These are phyloP conservation scores for Agrenia bidenticulata DNA, from an alignment of 2,888 invertebrate genomes.

Conservation along the genomic window DNA sequence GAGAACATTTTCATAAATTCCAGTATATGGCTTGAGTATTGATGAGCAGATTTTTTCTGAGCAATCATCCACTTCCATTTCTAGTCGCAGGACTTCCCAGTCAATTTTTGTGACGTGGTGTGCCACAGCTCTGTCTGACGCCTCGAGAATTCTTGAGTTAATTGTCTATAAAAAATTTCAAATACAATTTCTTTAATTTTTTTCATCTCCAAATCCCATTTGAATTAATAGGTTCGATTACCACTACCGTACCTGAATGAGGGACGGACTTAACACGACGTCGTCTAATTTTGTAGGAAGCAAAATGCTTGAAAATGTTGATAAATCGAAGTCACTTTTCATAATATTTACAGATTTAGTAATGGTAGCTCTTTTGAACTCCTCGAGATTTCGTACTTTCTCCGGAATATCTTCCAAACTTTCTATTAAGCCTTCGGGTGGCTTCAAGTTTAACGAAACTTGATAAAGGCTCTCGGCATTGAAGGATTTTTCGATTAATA, in stretches of 20 bases:
- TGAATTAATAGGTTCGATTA: not conserved
- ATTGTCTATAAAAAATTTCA: slow-evolving; percentile 30
- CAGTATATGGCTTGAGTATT: not conserved
- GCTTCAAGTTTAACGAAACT: slow-evolving; percentile 41
- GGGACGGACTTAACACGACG: slow-evolving; percentile 26
- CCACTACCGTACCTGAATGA: slow-evolving; percentile 34
- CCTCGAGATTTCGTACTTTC: slow-evolving; percentile 21
- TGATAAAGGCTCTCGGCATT: slow-evolving; percentile 42
- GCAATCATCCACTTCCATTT: slow-evolving; percentile 1
- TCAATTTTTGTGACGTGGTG: slow-evolving; percentile 45
- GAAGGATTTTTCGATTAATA: slow-evolving; percentile 42
- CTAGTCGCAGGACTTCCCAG: slow-evolving; percentile 34
- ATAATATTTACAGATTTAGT: slow-evolving; percentile 11
- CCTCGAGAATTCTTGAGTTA: slow-evolving; percentile 42
- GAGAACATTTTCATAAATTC: slow-evolving; percentile 38
- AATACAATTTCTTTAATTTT: not conserved
- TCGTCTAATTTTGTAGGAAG: slow-evolving; percentile 38
- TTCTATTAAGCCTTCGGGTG: slow-evolving; percentile 43
- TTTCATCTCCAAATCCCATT: no score
- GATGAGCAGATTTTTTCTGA: not conserved
- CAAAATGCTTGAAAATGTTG: slow-evolving; percentile 48
- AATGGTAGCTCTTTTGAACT: slow-evolving; percentile 12
- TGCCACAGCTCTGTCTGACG: slow-evolving; percentile 42
- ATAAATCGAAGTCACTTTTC: slow-evolving; percentile 43
- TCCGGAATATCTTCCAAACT: slow-evolving; percentile 43